Base-by-base conservation (phyloP, 2,797 vertebrate species). In the Pseudochirops cupreus region DNA sequence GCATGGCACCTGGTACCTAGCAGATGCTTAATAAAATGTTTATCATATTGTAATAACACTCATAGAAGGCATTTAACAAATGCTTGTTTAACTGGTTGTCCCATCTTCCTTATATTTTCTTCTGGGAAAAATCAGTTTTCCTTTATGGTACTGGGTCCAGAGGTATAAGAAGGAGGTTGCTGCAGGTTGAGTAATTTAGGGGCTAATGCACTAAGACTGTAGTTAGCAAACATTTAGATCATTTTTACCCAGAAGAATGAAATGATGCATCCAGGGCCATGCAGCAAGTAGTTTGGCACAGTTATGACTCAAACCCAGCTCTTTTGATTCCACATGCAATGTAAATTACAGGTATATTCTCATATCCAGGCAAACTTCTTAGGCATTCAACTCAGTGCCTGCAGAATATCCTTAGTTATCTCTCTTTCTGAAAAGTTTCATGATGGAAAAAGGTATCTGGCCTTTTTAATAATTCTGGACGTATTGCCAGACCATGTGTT, bases 381-480 rank as follows among this genome's bases (percentile, higher is more conserved):
- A 21, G 12, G 16, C 16, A 7, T 39, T 74, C 67, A 46, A 46
- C n/a, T 31, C n/a, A 87, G 21, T 87, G 39, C 39, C 74, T 50
- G 46, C 92, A 74, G 95, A 96, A 93, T 56, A 52, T 46, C 12
- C 33, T 1, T 59, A 90, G n/a, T 31, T 56, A 87, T 26, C 10
- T 50, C 7, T 46, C 67, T 93, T 82, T 29, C 26, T 87, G 54
- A 67, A 82, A 96, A 96, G 56, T 21, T 62, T n/a, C 18, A 90
- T 95, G 33, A 59, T 91, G 24, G 91, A 33, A 28, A 94, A 82
- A 82, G 74, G 62, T 50, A n/a, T 14, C 53, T 94, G 95, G 56
- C 93, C 92, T 95, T 95, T 96, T 91, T 87, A 95, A 52, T 57
- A 93, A 59, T 62, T 28, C 96, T 94, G 46, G 53, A 93, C 67